A percentile compares a stretch with the other conserved stretches of the same genome.
Evolutionary conservation across 53 echinoderm and acorn worm genomes (phyloP).

Genomic region (Antedon mediterranea): DNA sequence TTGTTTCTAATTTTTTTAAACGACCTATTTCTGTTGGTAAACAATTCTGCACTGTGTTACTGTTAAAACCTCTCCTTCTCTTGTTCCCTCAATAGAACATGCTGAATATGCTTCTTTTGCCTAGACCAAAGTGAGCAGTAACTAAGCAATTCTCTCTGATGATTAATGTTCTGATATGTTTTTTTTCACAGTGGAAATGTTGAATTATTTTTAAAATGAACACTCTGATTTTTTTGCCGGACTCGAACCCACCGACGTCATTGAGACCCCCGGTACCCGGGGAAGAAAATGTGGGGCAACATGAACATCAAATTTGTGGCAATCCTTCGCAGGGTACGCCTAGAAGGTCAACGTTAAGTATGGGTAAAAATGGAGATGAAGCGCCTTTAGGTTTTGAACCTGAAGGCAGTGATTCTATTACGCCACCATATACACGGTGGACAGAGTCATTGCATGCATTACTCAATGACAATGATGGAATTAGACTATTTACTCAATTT

Average conservation of each 20-base stretch:
- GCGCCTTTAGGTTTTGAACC: slow-evolving; percentile 86
- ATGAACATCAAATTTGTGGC: slow-evolving; percentile 32
- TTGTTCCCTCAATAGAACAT: too few species aligned
- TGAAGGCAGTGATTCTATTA: slow-evolving; percentile 79
- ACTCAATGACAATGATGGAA: slow-evolving; percentile 77
- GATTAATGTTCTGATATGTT: too few species aligned
- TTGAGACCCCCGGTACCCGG: slow-evolving; percentile 72
- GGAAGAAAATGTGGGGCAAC: slow-evolving; percentile 55
- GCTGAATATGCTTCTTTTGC: too few species aligned
- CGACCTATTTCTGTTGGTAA: too few species aligned
- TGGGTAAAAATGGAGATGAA: slow-evolving; percentile 23
- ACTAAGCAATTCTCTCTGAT: too few species aligned
- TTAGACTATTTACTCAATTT: slow-evolving; percentile 67
- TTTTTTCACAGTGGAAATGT: slow-evolving; percentile 30
- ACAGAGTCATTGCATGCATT: slow-evolving; percentile 77
- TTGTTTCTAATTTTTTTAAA: neutral
- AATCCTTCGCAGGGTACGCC: slow-evolving; percentile 7
- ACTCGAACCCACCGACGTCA: slow-evolving; percentile 32
- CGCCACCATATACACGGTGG: slow-evolving; percentile 94
- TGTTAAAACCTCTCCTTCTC: too few species aligned
- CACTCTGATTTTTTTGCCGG: too few species aligned
- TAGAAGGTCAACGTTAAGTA: slow-evolving; percentile 38
- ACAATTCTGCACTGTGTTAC: too few species aligned
- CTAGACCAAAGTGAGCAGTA: too few species aligned
- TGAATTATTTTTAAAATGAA: slow-evolving; percentile 37